Evolutionary conservation across 2,797 vertebrate species (phyloP).

Genomic region (Chaetophractus vellerosus): DNA sequence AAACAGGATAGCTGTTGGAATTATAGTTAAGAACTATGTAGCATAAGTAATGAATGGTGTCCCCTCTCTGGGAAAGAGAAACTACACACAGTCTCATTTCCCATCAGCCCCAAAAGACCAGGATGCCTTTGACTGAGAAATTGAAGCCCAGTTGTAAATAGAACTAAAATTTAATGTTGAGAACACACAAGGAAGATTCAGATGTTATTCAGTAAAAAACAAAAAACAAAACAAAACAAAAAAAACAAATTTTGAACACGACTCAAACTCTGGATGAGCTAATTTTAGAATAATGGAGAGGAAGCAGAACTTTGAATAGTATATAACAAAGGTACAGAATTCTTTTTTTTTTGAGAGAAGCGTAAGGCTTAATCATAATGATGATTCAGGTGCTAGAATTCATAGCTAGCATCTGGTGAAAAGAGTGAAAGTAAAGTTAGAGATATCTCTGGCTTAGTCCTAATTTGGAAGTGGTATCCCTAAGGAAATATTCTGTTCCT

Average conservation of each 20-base stretch:
- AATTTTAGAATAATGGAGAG: background rate
- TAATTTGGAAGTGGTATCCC: background rate
- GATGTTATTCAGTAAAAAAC: background rate
- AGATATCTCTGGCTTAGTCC: background rate
- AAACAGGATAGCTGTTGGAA: background rate
- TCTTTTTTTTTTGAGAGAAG: background rate
- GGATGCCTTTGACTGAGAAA: background rate
- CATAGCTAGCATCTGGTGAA: background rate
- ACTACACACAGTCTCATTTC: background rate
- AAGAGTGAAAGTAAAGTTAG: background rate
- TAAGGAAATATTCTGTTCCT: background rate
- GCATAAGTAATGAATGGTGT: background rate
- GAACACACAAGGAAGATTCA: background rate
- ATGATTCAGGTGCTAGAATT: background rate
- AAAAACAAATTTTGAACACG: background rate
- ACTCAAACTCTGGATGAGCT: background rate
- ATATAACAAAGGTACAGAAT: background rate
- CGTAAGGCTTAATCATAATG: background rate
- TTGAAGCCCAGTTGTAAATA: background rate
- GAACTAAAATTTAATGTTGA: background rate
- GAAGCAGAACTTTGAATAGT: background rate
- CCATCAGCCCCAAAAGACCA: background rate
- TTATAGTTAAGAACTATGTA: too few species aligned
- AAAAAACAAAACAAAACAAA: too few species aligned
- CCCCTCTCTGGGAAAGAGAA: background rate